Evolutionary conservation across 1,140 invertebrate genomes (phyloP), one percentile per base, ranked within the genome.

Genomic region (Drosophila pandora): DNA sequence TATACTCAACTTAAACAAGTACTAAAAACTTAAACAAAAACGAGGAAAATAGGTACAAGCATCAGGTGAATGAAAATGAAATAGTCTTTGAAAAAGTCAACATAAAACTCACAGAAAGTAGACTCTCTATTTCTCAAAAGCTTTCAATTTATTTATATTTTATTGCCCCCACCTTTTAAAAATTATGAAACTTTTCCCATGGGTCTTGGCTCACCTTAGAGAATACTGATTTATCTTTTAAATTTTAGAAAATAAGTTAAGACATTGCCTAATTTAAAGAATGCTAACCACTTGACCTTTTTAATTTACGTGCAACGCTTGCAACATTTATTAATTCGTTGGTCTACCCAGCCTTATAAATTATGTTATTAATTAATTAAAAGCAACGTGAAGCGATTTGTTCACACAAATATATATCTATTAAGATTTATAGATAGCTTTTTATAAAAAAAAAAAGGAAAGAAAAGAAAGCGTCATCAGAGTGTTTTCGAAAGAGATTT

Each of bases 341-440:
- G 68, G 56, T 30, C 52, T 63, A 55, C 7, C 47, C 34, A 7
- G 43, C 22, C 28, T 21, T 12, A 72, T 71, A 72, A 73, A 68
- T 73, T 67, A 68, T 81, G 61, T 37, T 72, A 63, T 81, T 60
- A 73, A 81, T 81, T 81, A 81, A 76, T 81, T 76, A 63, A 81
- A 49, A 62, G 47, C 62, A 52, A 60, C 68, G 72, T 48, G 57
- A 48, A 34, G 43, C 73, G 65, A 76, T 81, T 81, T 81, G 73
- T 81, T 81, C 70, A 45, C 58, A 68, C 28, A 32, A 49, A 53
- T 43, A 52, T 21, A 43, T 43, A 43, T 53, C n/a, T 6, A 6
- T 10, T 28, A 34, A n/a, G 41, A 21, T 43, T 57, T 68, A 53
- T 73, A 62, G 54, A 71, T 61, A 54, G 39, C 50, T 58, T 41